phyloP scores from a whole-genome alignment of 1,140 invertebrate species.

The Saccostrea echinata region DNA sequence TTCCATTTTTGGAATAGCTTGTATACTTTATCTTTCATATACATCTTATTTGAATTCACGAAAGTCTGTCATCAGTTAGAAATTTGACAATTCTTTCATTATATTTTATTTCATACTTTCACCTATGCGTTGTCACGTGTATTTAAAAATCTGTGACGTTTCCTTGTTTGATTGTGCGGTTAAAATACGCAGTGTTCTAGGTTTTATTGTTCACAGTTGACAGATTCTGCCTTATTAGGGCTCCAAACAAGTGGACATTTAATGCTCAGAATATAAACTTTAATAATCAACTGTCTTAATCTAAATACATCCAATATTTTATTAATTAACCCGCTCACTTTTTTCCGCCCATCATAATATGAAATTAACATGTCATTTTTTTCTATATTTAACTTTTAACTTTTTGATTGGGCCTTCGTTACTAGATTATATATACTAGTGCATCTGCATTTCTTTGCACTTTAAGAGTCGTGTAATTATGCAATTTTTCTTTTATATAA shows the following conservation, averaged over 20 bases:
- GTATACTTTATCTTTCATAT: background rate
- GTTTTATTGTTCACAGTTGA: background rate
- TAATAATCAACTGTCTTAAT: background rate
- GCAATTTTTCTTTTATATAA: background rate
- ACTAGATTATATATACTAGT: background rate
- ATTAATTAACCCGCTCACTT: background rate
- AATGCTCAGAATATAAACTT: slow-evolving; percentile 17
- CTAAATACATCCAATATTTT: slow-evolving; percentile 1
- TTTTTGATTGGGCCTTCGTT: background rate
- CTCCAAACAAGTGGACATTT: background rate
- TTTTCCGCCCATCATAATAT: background rate
- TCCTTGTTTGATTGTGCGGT: background rate
- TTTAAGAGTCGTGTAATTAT: background rate
- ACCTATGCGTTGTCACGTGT: background rate
- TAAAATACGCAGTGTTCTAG: background rate
- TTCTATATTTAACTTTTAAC: background rate
- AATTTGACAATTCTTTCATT: slow-evolving; percentile 2
- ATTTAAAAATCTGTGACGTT: background rate
- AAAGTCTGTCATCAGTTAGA: background rate
- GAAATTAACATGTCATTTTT: background rate
- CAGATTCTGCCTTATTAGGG: background rate
- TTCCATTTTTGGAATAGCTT: background rate
- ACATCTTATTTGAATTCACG: background rate
- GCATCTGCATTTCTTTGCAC: background rate
- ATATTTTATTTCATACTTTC: background rate